Conservation (phyloP, 1,140 invertebrate genomes). For the Drosophila lacertosa region DNA sequence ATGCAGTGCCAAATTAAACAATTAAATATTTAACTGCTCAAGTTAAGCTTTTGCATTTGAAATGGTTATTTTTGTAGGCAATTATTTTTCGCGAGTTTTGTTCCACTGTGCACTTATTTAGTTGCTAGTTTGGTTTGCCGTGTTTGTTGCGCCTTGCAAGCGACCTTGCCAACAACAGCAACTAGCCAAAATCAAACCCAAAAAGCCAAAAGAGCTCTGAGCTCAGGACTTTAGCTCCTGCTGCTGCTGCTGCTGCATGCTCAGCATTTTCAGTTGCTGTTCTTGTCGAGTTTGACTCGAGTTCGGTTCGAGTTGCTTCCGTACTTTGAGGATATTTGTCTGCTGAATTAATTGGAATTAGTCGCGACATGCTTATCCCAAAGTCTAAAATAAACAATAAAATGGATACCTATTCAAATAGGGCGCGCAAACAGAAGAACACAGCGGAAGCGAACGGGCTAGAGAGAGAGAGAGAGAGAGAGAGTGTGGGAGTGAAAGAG, state of each 20-base stretch:
- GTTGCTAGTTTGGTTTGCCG: constrained; percentile 25
- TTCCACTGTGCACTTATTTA: constrained; percentile 48
- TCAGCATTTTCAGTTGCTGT: constrained; percentile 61
- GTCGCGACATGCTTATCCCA: constrained; percentile 82
- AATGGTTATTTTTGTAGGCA: no score
- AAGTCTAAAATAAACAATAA: constrained; percentile 83
- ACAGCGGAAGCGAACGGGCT: constrained; percentile 11
- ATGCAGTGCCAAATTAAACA: no score
- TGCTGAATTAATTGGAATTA: constrained; percentile 83
- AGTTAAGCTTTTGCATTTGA: no score
- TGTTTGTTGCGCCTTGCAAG: constrained; percentile 58
- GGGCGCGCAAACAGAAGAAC: constrained; percentile 45
- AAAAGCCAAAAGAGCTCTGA: constrained; percentile 41
- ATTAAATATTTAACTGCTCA: no score
- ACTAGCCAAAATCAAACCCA: constrained; percentile 67
- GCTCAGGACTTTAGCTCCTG: constrained; percentile 10
- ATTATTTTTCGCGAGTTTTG: background rate
- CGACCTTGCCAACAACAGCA: constrained; percentile 75
- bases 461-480: constrained; percentile 16
- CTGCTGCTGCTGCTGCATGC: constrained; percentile 48
- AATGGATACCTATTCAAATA: constrained; percentile 83
- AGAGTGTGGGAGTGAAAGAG: constrained; percentile 16
- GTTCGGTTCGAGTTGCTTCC: constrained; percentile 56
- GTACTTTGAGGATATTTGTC: constrained; percentile 78
- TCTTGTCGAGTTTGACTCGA: constrained; percentile 28